Conservation (phyloP, 2,113 vertebrate genomes). For the Trachemys scripta region DNA sequence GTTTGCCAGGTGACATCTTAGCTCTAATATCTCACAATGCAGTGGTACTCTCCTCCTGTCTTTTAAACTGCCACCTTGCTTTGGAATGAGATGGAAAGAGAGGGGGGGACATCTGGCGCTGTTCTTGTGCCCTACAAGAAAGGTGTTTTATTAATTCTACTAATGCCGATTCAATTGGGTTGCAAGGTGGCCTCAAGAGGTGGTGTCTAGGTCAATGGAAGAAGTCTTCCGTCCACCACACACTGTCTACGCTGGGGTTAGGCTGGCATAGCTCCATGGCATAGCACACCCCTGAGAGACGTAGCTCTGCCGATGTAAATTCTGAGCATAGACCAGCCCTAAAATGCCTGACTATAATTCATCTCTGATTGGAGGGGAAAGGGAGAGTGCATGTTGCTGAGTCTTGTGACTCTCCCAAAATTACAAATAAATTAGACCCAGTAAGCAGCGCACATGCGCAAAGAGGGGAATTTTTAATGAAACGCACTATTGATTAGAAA, state of each 20-base stretch:
- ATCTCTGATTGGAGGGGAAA: not conserved
- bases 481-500: not conserved
- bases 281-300: not conserved
- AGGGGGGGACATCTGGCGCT: not conserved
- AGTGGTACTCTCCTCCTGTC: not conserved
- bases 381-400: not conserved
- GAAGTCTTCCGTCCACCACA: not conserved
- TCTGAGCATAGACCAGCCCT: not conserved
- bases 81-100: not conserved
- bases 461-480: not conserved
- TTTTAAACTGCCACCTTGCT: not conserved
- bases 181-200: not conserved
- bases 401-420: accelerated
- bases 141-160: not conserved
- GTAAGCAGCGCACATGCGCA: accelerated
- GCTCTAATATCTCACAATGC: not conserved
- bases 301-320: not conserved
- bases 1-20: not conserved
- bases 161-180: not conserved
- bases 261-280: not conserved
- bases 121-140: not conserved
- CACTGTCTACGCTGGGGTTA: not conserved
- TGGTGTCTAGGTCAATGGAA: too few species aligned
- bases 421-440: not conserved
- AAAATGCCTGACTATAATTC: not conserved